These are phyloP conservation scores for Cnemophilus loriae DNA, from an alignment of 2,113 vertebrate genomes.

Conservation along the genomic window DNA sequence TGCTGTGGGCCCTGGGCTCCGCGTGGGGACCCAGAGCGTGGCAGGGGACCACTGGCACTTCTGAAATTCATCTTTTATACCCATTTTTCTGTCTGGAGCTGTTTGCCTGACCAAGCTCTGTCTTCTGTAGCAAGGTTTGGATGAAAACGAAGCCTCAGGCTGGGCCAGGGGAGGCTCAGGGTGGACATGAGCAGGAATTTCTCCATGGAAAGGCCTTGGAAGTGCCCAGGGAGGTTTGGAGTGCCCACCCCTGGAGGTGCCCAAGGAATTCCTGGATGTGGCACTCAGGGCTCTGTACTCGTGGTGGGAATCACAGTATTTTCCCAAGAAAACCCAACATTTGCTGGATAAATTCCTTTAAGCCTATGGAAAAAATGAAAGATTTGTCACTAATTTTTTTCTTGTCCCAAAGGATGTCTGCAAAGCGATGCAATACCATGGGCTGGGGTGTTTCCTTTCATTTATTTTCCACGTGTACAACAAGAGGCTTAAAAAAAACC, in stretches of 20 bases:
- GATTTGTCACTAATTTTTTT: neutral
- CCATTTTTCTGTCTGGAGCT: neutral
- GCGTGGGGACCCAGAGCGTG: fast-evolving
- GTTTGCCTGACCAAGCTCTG: neutral
- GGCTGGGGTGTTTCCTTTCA: neutral
- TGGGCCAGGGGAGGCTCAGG: neutral
- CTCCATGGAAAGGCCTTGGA: neutral
- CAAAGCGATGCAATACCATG: neutral
- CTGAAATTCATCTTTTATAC: neutral
- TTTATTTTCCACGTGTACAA: neutral
- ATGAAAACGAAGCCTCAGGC: neutral
- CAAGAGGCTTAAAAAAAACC: neutral
- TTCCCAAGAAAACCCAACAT: neutral
- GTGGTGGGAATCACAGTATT: neutral
- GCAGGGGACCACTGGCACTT: neutral
- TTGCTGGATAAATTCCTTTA: neutral
- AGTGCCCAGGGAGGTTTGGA: neutral
- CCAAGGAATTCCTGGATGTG: neutral
- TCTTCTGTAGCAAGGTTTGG: neutral
- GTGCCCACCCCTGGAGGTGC: neutral
- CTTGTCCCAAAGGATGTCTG: neutral
- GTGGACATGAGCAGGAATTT: neutral
- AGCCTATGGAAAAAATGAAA: neutral
- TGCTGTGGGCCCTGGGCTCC: neutral
- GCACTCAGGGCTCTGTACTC: neutral